phyloP scores from a whole-genome alignment of 2,888 invertebrate species.

The Microplitis manilae region DNA sequence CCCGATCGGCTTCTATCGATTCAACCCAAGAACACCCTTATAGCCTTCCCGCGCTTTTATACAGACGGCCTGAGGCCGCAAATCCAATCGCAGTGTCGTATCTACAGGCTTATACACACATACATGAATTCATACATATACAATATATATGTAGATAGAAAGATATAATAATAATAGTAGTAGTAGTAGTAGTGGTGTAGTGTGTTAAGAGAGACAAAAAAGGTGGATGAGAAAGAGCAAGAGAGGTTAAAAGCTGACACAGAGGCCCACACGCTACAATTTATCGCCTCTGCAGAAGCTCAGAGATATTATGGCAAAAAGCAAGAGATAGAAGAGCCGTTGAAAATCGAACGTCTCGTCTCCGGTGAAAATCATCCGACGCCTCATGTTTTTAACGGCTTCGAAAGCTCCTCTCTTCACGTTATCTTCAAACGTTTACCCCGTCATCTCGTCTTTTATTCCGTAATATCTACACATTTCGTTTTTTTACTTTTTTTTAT shows the following conservation, averaged over 20 bases:
- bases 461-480: neutral
- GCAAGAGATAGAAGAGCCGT: neutral
- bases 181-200: neutral
- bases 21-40: constrained; percentile 1
- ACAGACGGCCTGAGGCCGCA: constrained; percentile 1
- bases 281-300: constrained; percentile 11
- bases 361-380: neutral
- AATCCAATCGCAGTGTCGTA: constrained; percentile 8
- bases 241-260: constrained; percentile 14
- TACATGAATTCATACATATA: neutral
- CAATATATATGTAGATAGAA: neutral
- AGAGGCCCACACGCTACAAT: constrained; percentile 14
- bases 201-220: neutral
- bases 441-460: neutral
- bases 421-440: neutral
- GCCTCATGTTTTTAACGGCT: neutral
- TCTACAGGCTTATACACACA: neutral
- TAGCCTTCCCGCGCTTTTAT: constrained; percentile 10
- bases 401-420: neutral
- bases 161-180: neutral
- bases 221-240: neutral
- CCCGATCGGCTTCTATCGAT: constrained; percentile 13
- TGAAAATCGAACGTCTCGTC: constrained; percentile 9
- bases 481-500: neutral
- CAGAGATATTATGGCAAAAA: constrained; percentile 16